These are phyloP conservation scores for Orycteropus afer DNA, from an alignment of 2,113 vertebrate species.

Conservation along the genomic window DNA sequence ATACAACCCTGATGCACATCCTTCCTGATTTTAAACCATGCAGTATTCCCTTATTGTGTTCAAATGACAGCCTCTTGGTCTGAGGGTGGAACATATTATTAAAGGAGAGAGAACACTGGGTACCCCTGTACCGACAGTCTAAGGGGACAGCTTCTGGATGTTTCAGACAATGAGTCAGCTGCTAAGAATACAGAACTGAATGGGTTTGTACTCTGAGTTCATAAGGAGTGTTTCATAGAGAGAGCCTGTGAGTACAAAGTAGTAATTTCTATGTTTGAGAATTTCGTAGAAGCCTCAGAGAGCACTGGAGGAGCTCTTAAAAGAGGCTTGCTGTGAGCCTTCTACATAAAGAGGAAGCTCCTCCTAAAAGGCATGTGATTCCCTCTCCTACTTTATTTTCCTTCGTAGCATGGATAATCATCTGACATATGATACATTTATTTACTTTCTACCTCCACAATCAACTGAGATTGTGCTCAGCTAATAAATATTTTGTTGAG, in stretches of 20 bases:
- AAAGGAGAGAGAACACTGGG: background rate
- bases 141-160: background rate
- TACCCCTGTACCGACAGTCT: background rate
- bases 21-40: no score
- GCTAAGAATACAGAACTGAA: background rate
- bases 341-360: background rate
- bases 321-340: background rate
- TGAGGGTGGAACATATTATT: background rate
- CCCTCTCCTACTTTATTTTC: background rate
- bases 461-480: background rate
- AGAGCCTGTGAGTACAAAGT: background rate
- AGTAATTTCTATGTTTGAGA: background rate
- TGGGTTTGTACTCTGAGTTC: background rate
- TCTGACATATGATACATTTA: background rate
- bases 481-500: background rate
- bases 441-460: background rate
- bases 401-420: background rate
- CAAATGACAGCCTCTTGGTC: no score
- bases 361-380: background rate
- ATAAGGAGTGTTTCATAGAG: background rate
- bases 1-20: no score
- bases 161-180: background rate
- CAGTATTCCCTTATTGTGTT: no score
- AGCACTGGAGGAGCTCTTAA: rapidly evolving
- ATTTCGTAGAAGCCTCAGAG: background rate